Conservation (phyloP, 2,113 vertebrate genomes). For the Bubo blakistoni region DNA sequence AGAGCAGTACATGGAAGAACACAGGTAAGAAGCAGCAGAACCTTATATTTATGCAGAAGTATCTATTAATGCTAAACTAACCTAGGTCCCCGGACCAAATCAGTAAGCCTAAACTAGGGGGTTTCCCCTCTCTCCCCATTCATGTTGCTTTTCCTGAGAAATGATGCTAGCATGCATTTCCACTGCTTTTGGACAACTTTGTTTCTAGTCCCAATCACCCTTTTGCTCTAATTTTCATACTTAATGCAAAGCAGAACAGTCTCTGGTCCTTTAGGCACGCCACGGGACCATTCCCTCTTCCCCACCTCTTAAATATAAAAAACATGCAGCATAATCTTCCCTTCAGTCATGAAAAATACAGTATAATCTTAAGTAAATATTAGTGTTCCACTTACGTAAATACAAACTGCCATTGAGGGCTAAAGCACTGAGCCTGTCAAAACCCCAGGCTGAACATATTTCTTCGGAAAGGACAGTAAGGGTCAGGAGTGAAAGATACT, state of each 20-base stretch:
- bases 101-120: not conserved
- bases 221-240: not conserved
- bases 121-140: not conserved
- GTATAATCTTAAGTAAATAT: slow-evolving; percentile 58
- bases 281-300: not conserved
- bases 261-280: not conserved
- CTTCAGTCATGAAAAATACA: slow-evolving; percentile 18
- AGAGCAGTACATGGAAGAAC: not conserved
- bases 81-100: not conserved
- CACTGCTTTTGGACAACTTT: not conserved
- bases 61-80: not conserved
- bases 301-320: not conserved
- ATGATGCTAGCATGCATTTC: not conserved
- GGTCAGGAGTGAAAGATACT: not conserved
- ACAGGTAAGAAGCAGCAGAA: not conserved
- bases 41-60: not conserved
- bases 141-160: not conserved
- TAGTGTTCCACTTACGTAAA: slow-evolving; percentile 23
- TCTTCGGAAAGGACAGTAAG: not conserved
- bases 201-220: not conserved
- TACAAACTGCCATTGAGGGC: slow-evolving; percentile 43
- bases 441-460: not conserved
- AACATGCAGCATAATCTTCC: slow-evolving; percentile 27
- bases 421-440: slow-evolving; percentile 24
- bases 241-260: slow-evolving; percentile 44